Percentiles rank a stretch among this genome's conserved stretches.
These are phyloP conservation scores for Hesperophylax magnus DNA, from an alignment of 1,140 invertebrate species.

Conservation along the genomic window DNA sequence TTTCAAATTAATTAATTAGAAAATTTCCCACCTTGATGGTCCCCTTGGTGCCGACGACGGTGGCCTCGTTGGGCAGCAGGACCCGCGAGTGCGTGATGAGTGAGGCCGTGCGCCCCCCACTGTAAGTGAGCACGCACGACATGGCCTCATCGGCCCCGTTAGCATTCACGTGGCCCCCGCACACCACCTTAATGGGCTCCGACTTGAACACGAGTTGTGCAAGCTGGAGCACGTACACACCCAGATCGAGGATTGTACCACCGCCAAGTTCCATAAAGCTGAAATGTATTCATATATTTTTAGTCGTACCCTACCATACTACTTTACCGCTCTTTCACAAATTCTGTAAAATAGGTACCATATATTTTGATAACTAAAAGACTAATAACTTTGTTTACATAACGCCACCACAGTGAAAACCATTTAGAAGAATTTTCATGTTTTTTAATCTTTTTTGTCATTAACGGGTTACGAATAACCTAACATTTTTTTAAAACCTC, in stretches of 20 bases:
- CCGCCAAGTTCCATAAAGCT: slow-evolving; percentile 78
- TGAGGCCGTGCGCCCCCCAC: slow-evolving; percentile 75
- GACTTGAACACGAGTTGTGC: slow-evolving; percentile 77
- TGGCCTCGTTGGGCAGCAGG: slow-evolving; percentile 75
- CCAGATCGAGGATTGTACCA: slow-evolving; percentile 85
- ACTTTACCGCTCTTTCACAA: too few relatives aligned
- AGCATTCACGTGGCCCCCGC: slow-evolving; percentile 77
- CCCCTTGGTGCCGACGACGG: slow-evolving; percentile 80
- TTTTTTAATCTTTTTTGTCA: too few relatives aligned
- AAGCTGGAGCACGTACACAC: slow-evolving; percentile 86
- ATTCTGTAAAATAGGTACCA: too few relatives aligned
- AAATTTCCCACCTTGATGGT: slow-evolving; percentile 70
- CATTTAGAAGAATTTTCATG: too few relatives aligned
- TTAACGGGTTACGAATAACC: too few relatives aligned
- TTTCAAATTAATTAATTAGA: background rate
- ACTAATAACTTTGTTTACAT: too few relatives aligned
- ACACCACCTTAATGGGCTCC: slow-evolving; percentile 74
- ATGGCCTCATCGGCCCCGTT: slow-evolving; percentile 78
- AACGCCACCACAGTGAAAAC: too few relatives aligned
- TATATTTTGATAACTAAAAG: too few relatives aligned
- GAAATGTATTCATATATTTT: slow-evolving; percentile 55
- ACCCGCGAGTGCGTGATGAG: slow-evolving; percentile 73
- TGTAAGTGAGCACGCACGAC: slow-evolving; percentile 76
- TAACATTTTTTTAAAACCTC: too few relatives aligned
- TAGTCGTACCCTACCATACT: too few relatives aligned